These are phyloP conservation scores for Lathamus discolor DNA, from an alignment of 2,113 vertebrate genomes.

Conservation along the genomic window DNA sequence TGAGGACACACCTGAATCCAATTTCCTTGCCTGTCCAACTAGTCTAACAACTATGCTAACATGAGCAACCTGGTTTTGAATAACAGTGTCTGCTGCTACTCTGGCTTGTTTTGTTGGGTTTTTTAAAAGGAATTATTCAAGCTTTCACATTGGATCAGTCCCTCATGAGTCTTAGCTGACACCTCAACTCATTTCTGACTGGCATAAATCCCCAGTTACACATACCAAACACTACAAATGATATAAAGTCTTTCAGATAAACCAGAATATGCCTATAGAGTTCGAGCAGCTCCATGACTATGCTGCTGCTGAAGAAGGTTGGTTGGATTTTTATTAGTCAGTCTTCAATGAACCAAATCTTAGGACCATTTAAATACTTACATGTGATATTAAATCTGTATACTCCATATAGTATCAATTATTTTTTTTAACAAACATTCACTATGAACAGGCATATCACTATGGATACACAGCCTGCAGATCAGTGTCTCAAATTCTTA, in stretches of 20 bases:
- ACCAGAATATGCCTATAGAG: neutral
- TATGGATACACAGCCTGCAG: neutral
- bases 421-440: neutral
- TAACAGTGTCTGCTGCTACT: neutral
- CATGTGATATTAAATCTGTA: neutral
- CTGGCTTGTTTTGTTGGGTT: neutral
- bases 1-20: constrained; percentile 16
- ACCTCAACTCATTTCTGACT: neutral
- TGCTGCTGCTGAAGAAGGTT: neutral
- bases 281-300: neutral
- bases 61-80: neutral
- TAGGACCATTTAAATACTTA: neutral
- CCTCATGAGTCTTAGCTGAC: neutral
- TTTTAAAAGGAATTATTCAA: neutral
- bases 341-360: neutral
- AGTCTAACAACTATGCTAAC: constrained; percentile 32
- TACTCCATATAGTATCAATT: neutral
- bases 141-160: neutral
- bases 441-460: neutral
- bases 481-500: neutral
- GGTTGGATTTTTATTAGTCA: neutral
- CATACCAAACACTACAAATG: neutral
- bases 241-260: neutral
- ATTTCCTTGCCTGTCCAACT: constrained; percentile 11
- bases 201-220: neutral